Conservation (phyloP, 2,797 vertebrate species). For the Benthosema pterotum region DNA sequence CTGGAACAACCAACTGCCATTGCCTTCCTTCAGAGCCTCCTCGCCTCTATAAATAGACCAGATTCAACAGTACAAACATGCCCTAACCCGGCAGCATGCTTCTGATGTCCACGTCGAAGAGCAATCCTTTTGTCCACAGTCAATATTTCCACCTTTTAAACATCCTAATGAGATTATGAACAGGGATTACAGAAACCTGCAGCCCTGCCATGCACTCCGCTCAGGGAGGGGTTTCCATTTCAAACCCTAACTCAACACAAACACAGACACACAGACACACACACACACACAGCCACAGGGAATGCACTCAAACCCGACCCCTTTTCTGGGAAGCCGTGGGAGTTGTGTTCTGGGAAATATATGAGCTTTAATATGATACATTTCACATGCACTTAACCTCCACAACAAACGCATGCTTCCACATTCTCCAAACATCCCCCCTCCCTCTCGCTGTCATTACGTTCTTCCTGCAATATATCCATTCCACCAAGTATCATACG, state of each 20-base stretch:
- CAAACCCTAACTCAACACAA: too few relatives aligned
- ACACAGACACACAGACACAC: too few relatives aligned
- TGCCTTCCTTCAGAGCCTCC: too few relatives aligned
- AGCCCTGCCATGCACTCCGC: neutral
- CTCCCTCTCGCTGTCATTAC: too few relatives aligned
- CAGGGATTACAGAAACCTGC: slow-evolving; percentile 18
- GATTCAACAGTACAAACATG: too few relatives aligned
- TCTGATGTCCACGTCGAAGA: slow-evolving; percentile 30
- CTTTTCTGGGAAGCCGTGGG: slow-evolving; percentile 11
- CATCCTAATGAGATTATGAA: slow-evolving; percentile 23
- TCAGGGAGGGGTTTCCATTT: neutral
- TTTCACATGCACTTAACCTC: neutral
- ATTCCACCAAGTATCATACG: too few relatives aligned
- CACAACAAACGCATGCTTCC: neutral
- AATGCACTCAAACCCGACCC: neutral
- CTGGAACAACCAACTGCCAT: too few relatives aligned
- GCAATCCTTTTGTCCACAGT: slow-evolving; percentile 24
- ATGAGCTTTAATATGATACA: slow-evolving; percentile 20
- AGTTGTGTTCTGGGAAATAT: slow-evolving; percentile 13
- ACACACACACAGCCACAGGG: too few relatives aligned
- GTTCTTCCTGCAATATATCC: too few relatives aligned
- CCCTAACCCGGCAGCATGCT: slow-evolving; percentile 11
- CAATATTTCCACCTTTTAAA: slow-evolving; percentile 36
- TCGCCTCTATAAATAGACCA: too few relatives aligned
- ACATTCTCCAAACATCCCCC: slow-evolving; percentile 14